Evolutionary conservation across 2,113 vertebrate species (phyloP).

Genomic region (Chlorocebus sabaeus): DNA sequence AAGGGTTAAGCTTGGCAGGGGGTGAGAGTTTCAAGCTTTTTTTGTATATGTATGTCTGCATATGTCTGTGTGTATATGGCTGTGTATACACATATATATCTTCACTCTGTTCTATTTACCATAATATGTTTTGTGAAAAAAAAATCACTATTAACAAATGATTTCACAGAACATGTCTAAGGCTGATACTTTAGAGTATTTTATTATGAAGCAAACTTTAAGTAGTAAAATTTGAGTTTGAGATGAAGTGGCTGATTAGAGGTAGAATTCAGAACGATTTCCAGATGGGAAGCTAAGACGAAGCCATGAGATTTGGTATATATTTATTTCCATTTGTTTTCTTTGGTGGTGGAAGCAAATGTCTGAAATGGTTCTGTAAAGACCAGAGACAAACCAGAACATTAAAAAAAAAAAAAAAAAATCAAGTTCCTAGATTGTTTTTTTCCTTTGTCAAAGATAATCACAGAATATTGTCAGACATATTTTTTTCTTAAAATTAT

Average conservation of each 20-base stretch:
- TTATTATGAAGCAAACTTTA: background rate
- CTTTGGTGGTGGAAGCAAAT: background rate
- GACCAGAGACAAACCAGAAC: background rate
- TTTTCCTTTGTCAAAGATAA: background rate
- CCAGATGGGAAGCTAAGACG: background rate
- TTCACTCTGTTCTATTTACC: background rate
- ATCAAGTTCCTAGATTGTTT: background rate
- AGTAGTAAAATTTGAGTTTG: background rate
- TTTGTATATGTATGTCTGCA: background rate
- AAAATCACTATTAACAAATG: background rate
- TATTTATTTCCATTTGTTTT: background rate
- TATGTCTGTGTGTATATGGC: too few species aligned
- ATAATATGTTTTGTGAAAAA: background rate
- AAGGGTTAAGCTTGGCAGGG: background rate
- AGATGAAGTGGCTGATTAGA: background rate
- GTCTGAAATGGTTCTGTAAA: background rate
- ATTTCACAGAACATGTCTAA: background rate
- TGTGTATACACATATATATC: background rate
- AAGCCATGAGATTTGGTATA: background rate
- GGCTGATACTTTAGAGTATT: background rate
- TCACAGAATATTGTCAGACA: background rate
- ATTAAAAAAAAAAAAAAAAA: background rate
- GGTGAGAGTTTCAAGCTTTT: background rate
- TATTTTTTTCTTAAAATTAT: background rate
- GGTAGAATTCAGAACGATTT: background rate